phyloP scores from a whole-genome alignment of 2,113 vertebrate genomes.

The Shinisaurus crocodilurus region DNA sequence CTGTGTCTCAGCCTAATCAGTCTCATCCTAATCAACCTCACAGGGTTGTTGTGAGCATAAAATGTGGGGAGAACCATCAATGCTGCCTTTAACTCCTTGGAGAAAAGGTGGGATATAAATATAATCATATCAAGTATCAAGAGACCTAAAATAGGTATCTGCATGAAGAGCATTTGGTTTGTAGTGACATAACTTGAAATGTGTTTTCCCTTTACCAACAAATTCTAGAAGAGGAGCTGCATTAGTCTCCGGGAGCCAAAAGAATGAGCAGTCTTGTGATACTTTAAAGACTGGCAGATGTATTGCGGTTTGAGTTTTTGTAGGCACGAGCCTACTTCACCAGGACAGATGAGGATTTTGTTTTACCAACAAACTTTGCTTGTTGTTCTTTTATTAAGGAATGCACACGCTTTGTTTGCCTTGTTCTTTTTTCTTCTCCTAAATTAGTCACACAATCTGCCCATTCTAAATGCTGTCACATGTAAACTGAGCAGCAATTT shows the following conservation, averaged over 20 bases:
- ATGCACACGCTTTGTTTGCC: background rate
- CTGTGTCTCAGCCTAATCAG: background rate
- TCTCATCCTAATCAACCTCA: too few species aligned
- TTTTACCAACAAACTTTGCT: background rate
- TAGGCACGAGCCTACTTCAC: background rate
- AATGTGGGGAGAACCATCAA: background rate
- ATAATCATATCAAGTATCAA: background rate
- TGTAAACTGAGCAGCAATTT: slow-evolving; percentile 46
- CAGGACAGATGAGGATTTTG: background rate
- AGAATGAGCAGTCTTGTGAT: background rate
- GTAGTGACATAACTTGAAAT: background rate
- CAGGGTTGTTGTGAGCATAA: background rate
- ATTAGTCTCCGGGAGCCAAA: background rate
- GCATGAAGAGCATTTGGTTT: background rate
- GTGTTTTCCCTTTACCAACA: background rate
- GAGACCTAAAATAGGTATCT: slow-evolving; percentile 3
- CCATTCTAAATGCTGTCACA: background rate
- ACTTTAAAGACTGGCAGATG: background rate
- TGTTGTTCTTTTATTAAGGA: slow-evolving; percentile 2
- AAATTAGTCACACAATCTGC: slow-evolving; percentile 29
- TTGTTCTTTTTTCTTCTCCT: slow-evolving; percentile 21
- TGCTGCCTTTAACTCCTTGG: background rate
- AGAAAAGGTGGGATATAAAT: background rate
- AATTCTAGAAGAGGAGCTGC: background rate
- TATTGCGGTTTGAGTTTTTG: background rate